phyloP scores from a whole-genome alignment of 1,140 invertebrate genomes.

The Cydia strobilella region DNA sequence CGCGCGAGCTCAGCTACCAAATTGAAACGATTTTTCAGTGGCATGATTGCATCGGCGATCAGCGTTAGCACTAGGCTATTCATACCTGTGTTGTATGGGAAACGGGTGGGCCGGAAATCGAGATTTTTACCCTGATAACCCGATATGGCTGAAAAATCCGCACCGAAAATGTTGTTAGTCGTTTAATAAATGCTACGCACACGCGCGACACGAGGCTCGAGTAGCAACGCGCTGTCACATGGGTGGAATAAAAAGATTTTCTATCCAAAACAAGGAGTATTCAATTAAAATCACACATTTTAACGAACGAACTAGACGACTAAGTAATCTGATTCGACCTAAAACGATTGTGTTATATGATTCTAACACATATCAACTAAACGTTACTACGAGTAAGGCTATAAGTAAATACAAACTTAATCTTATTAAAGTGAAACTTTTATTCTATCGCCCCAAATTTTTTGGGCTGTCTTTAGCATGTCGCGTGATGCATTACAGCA shows the following conservation, averaged over 20 bases:
- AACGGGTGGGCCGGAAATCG: conserved; percentile 22
- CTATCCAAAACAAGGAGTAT: neutral
- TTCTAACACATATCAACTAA: too few species aligned
- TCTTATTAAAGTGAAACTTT: too few species aligned
- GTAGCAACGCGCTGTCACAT: neutral
- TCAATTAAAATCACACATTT: neutral
- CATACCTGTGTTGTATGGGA: conserved; percentile 36
- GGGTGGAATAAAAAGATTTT: neutral
- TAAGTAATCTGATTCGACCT: neutral
- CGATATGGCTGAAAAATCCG: conserved; percentile 25
- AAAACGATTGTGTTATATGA: neutral
- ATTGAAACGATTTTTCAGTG: conserved; percentile 74
- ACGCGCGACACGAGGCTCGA: neutral
- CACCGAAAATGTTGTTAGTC: conserved; percentile 21
- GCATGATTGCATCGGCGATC: conserved; percentile 67
- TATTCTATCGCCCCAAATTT: too few species aligned
- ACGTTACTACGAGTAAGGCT: too few species aligned
- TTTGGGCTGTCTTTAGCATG: too few species aligned
- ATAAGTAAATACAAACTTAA: too few species aligned
- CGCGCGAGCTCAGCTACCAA: conserved; percentile 55
- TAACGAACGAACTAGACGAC: neutral
- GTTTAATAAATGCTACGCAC: conserved; percentile 21
- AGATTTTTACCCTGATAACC: conserved; percentile 23
- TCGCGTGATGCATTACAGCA: too few species aligned
- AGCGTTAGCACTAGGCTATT: conserved; percentile 62